Evolutionary conservation across 2,888 invertebrate genomes (phyloP).

Genomic region (Encarsia formosa): DNA sequence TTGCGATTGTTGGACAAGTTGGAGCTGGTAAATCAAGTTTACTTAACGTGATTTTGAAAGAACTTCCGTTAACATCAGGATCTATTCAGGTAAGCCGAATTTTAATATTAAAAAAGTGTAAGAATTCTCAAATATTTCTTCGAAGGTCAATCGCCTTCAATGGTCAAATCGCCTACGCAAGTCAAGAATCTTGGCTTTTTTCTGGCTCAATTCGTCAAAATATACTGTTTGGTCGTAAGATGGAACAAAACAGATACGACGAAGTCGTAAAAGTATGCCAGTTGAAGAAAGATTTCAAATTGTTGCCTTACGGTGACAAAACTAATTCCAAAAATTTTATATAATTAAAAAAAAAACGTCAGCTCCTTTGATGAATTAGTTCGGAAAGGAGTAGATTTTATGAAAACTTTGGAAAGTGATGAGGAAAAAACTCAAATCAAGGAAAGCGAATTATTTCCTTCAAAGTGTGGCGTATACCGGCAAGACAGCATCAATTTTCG

Average conservation of each 20-base stretch:
- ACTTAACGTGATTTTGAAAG: no score
- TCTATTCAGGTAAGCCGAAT: no score
- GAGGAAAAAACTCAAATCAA: slow-evolving; percentile 34
- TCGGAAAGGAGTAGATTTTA: slow-evolving; percentile 73
- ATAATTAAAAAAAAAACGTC: no score
- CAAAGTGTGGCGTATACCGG: slow-evolving; percentile 42
- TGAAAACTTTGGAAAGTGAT: slow-evolving; percentile 59
- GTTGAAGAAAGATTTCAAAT: slow-evolving; percentile 67
- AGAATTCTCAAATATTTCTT: no score
- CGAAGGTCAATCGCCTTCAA: no score
- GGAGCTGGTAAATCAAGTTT: slow-evolving; percentile 62
- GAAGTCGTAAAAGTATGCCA: slow-evolving; percentile 68
- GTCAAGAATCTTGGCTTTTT: slow-evolving; percentile 85
- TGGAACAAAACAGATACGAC: slow-evolving; percentile 65
- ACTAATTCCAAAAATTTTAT: no score
- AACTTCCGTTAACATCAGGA: background rate
- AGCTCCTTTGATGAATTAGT: slow-evolving; percentile 71
- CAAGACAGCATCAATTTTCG: slow-evolving; percentile 45
- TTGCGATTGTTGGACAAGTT: slow-evolving; percentile 64
- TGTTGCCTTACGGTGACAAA: slow-evolving; percentile 78
- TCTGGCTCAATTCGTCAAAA: slow-evolving; percentile 85
- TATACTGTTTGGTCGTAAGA: slow-evolving; percentile 80
- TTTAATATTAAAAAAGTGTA: no score
- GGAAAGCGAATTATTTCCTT: no score
- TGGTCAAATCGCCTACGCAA: slow-evolving; percentile 73